Base-by-base conservation (phyloP, 2,888 invertebrate species). In the Phymatocera aterrima region DNA sequence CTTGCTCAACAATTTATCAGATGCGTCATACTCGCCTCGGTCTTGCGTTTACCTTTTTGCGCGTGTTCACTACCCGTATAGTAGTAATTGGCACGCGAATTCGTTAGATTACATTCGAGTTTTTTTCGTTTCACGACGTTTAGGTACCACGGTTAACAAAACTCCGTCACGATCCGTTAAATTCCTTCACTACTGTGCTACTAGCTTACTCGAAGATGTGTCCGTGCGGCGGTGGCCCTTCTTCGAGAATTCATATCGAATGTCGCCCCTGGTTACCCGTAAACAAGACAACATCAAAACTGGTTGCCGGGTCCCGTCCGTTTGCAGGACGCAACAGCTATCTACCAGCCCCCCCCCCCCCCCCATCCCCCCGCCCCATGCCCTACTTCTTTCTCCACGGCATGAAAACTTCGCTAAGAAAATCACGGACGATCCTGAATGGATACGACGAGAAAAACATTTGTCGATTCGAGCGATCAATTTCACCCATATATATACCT, bases 181-280 rank as follows among this genome's bases (percentile, higher is more conserved):
- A 60, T 43, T 57, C 40, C 75, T n/a, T n/a, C n/a, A n/a, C n/a
- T n/a, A 21, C 57, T 24, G 57, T 15, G 43, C 12, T 75, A 75
- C 75, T 57, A 43, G 12, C 75, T 21, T 12, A 24, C 37, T 40
- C 40, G 57, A 43, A 24, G 21, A 57, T 40, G 43, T 24, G 4
- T 43, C 3, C 8, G n/a, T 40, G 60, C 34, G 34, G 37, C 21
- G 75, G 37, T 21, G 34, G n/a, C 18, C 12, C 60, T 75, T 75
- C 57, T 57, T 57, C 57, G 75, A 34, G 40, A 34, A 60, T 75
- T 75, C 40, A 40, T 75, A 60, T 60, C 57, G 75, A 75, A 75
- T 75, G 75, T 75, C 57, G 75, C 75, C 75, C 18, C 57, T 21
- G 75, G 75, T 75, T 57, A 75, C 75, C 75, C 57, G 75, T 75